Evolutionary conservation across 2,797 vertebrate species (phyloP).

Genomic region (Falco concolor): DNA sequence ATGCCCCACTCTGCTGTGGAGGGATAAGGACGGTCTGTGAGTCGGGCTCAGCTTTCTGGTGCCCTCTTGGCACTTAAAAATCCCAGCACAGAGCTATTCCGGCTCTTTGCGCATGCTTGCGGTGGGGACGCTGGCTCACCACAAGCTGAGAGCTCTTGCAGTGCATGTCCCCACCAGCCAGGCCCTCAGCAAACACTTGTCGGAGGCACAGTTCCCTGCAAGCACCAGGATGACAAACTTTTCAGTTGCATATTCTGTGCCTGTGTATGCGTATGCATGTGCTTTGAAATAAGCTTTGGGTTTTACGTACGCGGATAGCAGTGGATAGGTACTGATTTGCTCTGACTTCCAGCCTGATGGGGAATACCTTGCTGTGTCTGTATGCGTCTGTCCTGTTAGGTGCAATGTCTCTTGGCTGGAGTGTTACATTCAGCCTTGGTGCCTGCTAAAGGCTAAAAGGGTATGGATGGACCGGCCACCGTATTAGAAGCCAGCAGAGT

Average conservation of each 20-base stretch:
- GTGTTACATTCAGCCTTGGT: neutral
- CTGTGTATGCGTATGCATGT: too few relatives aligned
- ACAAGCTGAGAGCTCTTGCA: neutral
- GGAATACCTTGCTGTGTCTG: neutral
- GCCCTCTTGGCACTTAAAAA: neutral
- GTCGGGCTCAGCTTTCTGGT: neutral
- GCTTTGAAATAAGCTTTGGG: neutral
- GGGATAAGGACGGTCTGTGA: neutral
- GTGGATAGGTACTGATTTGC: neutral
- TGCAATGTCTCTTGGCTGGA: neutral
- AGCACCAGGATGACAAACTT: too few relatives aligned
- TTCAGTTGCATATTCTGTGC: neutral
- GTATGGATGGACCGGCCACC: neutral
- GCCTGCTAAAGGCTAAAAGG: neutral
- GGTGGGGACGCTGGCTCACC: neutral
- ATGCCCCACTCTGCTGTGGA: neutral
- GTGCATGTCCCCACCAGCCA: rapidly evolving
- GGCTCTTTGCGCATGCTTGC: neutral
- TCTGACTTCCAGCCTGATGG: neutral
- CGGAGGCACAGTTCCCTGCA: neutral
- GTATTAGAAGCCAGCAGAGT: neutral
- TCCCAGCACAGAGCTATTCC: neutral
- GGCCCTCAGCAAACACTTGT: rapidly evolving
- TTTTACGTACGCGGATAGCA: neutral
- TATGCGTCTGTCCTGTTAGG: rapidly evolving